A percentile compares a stretch with the other conserved stretches of the same genome.
These are phyloP conservation scores for Cataglyphis rosenhaueri DNA, from an alignment of 2,888 invertebrate species.

Conservation along the genomic window DNA sequence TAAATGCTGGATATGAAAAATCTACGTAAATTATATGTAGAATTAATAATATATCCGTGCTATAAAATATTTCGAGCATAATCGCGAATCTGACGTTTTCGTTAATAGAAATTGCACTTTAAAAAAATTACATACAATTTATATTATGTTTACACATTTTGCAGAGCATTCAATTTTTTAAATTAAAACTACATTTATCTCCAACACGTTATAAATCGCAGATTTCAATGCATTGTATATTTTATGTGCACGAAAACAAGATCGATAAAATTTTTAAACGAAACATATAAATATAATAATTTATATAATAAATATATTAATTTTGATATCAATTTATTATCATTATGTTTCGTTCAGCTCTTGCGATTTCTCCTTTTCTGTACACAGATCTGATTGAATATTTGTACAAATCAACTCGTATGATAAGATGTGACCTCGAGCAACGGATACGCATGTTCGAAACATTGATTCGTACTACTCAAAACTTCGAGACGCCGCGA, in stretches of 20 bases:
- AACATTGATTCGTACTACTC: slow-evolving; percentile 43
- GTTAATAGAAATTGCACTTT: not conserved
- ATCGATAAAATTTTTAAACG: not conserved
- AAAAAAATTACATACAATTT: slow-evolving; percentile 8
- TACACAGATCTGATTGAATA: not conserved
- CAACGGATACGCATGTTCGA: not conserved
- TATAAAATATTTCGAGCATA: not conserved
- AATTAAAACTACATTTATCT: slow-evolving; percentile 28
- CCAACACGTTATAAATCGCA: slow-evolving; percentile 8
- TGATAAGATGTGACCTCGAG: not conserved
- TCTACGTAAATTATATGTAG: slow-evolving; percentile 1
- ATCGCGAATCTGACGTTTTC: not conserved
- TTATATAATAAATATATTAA: too few species aligned
- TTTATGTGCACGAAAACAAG: not conserved
- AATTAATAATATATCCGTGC: not conserved
- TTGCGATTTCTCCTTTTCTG: not conserved
- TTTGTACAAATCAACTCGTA: slow-evolving; percentile 2
- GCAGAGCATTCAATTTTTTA: slow-evolving; percentile 2
- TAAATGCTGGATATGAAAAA: not conserved
- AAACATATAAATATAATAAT: not conserved
- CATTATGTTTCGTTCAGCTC: not conserved
- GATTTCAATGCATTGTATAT: not conserved
- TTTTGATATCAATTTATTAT: not conserved
- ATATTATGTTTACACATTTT: not conserved
- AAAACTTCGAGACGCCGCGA: slow-evolving; percentile 39